Evolutionary conservation across 2,113 vertebrate species (phyloP), one percentile per base, ranked within the genome.

Genomic region (Turnix velox): DNA sequence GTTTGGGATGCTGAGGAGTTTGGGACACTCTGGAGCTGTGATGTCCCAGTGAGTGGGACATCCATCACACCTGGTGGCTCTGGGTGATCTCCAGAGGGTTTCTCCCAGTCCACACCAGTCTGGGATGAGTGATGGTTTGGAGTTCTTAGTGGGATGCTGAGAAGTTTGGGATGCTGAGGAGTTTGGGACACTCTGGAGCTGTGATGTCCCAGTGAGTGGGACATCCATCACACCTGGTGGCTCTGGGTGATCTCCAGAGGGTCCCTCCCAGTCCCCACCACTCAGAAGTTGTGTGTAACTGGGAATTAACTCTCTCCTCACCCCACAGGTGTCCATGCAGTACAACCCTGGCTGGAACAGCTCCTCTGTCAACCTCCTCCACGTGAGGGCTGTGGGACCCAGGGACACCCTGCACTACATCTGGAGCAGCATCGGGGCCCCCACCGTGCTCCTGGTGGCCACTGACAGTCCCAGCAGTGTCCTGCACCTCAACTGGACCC

Each of bases 361-460:
- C 3, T 76, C 93, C 14, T 95, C 91, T 0, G 95, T 97, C 13
- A 98, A 97, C 76, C 91, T 99, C 78, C 97, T 99, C 12, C 98
- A 99, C 5, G 93, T 98, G 49, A 97, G 94, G 51, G 98, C 99
- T 0, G 94, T 95, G 54, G 99, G 99, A 5, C 33, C 51, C 27
- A 69, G 87, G 1, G 98, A 99, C 97, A 99, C 98, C 0, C 97
- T 99, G 90, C 99, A 99, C 97, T 98, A 97, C 66, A 45, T 99
- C 19, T 98, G 99, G 96, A 98, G 97, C 95, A 98, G 97, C 69
- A 95, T 97, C 11, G 98, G 98, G 25, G 98, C 98, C 7, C 99
- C 98, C 0, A 72, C 98, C 0, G 97, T 98, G 77, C 97, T 99
- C 48, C 79, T 99, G 9, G 96, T 99, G 48, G 98, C 98, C 95